Evolutionary conservation across 1,140 invertebrate species (phyloP).

Genomic region (Bathynomus jamesi): DNA sequence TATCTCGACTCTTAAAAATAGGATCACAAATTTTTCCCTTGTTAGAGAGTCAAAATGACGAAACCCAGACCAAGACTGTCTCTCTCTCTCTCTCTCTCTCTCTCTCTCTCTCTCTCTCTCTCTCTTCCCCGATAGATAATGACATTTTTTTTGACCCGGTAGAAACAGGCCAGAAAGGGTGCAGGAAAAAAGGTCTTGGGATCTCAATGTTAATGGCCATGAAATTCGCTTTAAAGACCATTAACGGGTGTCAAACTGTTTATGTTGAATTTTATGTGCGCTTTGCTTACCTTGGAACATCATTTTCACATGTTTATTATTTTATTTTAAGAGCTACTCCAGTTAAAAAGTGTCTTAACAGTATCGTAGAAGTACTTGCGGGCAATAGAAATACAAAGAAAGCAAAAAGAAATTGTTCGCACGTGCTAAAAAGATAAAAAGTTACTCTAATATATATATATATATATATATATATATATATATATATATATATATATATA

Average conservation of each 20-base stretch:
- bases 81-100: slow-evolving; percentile 5
- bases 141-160: background rate
- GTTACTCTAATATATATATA: background rate
- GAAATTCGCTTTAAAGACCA: background rate
- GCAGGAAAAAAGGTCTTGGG: background rate
- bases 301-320: slow-evolving; percentile 1
- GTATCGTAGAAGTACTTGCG: background rate
- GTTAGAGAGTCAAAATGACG: background rate
- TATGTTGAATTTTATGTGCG: slow-evolving; percentile 1
- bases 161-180: slow-evolving; percentile 1
- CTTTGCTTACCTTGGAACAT: slow-evolving; percentile 1
- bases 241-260: background rate
- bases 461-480: slow-evolving; percentile 3
- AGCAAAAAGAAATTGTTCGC: too few relatives aligned
- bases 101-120: slow-evolving; percentile 1
- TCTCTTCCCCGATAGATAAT: too few relatives aligned
- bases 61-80: slow-evolving; percentile 1
- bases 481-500: slow-evolving; percentile 3
- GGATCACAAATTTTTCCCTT: background rate
- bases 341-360: background rate
- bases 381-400: background rate
- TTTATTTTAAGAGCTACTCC: background rate
- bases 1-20: background rate
- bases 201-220: background rate
- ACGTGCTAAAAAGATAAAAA: too few relatives aligned